Conservation (phyloP, 2,797 vertebrate species). For the Epinephelus malabaricus region DNA sequence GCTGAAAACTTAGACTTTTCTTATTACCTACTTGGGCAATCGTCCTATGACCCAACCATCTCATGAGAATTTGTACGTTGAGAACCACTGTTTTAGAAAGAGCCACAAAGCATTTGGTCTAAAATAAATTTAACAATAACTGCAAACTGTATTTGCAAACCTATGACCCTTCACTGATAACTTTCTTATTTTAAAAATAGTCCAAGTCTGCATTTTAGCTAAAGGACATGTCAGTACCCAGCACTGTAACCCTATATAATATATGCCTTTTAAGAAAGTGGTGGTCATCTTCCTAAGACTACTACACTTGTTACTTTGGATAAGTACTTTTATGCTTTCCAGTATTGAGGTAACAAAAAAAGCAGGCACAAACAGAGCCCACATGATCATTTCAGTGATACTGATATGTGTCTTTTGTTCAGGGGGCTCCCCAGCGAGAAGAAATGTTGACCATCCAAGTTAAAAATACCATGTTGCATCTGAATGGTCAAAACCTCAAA, state of each 20-base stretch:
- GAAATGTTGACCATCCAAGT: slow-evolving; percentile 72
- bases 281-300: not conserved
- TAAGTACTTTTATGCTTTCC: not conserved
- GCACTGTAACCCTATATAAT: not conserved
- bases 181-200: not conserved
- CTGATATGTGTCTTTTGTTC: slow-evolving; percentile 68
- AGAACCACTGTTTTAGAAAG: too few relatives aligned
- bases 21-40: too few relatives aligned
- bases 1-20: too few relatives aligned
- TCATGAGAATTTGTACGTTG: too few relatives aligned
- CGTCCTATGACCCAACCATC: too few relatives aligned
- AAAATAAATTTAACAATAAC: not conserved
- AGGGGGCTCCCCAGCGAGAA: slow-evolving; percentile 57
- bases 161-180: not conserved
- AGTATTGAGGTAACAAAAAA: not conserved
- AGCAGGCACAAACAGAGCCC: not conserved
- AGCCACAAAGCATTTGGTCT: too few relatives aligned
- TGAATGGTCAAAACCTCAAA: slow-evolving; percentile 77
- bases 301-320: not conserved
- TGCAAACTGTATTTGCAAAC: not conserved
- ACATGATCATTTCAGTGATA: not conserved
- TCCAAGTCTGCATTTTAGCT: not conserved
- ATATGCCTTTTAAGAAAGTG: not conserved
- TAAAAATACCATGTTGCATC: slow-evolving; percentile 81
- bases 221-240: not conserved